Evolutionary conservation across 1,140 invertebrate genomes (phyloP).

Genomic region (Drosophila serrata): DNA sequence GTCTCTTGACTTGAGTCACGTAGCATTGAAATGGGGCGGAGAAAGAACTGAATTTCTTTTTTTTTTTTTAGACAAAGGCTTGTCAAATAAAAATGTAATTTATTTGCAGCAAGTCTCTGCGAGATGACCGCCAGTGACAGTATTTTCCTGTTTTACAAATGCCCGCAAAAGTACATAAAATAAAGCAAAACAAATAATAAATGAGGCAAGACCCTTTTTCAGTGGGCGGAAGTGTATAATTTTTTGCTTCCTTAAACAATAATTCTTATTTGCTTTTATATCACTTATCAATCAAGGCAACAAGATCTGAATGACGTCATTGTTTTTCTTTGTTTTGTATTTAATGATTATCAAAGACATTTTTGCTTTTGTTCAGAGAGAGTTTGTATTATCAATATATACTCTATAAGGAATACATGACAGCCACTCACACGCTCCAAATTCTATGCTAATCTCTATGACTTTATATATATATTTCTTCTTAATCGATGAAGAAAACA

Average conservation of each 20-base stretch:
- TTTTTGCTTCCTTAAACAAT: constrained; percentile 51
- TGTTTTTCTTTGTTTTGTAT: constrained; percentile 6
- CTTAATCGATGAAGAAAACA: constrained; percentile 28
- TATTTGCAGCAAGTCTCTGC: constrained; percentile 23
- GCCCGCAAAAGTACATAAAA: constrained; percentile 21
- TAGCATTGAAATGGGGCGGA: constrained; percentile 15
- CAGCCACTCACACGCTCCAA: constrained; percentile 48
- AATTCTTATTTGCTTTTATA: constrained; percentile 18
- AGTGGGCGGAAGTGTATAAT: constrained; percentile 12
- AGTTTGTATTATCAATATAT: constrained; percentile 2
- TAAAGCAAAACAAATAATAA: constrained; percentile 21
- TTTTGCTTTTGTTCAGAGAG: not conserved
- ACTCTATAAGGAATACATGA: constrained; percentile 11
- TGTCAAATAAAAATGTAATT: constrained; percentile 48
- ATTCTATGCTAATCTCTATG: constrained; percentile 44
- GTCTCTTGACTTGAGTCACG: constrained; percentile 24
- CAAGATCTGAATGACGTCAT: constrained; percentile 26
- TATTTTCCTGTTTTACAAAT: constrained; percentile 40
- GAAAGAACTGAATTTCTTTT: constrained; percentile 18
- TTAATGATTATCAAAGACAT: not conserved
- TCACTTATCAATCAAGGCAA: constrained; percentile 51
- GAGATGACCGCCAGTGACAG: constrained; percentile 16
- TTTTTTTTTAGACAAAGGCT: constrained; percentile 38
- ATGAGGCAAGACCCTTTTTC: constrained; percentile 15
- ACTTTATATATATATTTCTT: not conserved